phyloP scores from a whole-genome alignment of 2,797 vertebrate genomes.

The Setipinna tenuifilis region DNA sequence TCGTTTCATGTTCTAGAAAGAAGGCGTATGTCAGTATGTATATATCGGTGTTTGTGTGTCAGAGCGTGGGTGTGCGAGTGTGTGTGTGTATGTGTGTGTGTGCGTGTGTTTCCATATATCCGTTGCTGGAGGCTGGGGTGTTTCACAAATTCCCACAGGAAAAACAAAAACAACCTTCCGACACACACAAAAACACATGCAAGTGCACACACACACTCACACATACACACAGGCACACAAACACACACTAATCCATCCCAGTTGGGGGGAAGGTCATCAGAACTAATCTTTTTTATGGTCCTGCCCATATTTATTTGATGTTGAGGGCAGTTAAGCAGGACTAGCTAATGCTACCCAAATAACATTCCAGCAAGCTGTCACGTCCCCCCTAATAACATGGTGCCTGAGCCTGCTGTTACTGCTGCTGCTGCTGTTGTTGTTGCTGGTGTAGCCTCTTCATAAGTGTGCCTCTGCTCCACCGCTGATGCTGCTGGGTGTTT shows the following conservation, averaged over 20 bases:
- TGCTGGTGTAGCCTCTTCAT: no score
- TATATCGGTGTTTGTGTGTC: background rate
- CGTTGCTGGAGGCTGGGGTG: background rate
- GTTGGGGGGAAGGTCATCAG: conserved; percentile 29
- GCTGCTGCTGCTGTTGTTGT: background rate
- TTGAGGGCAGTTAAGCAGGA: conserved; percentile 42
- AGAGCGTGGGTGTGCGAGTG: conserved; percentile 10
- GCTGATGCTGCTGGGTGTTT: conserved; percentile 16
- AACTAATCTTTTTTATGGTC: conserved; percentile 41
- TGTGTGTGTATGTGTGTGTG: background rate
- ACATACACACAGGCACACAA: conserved; percentile 10
- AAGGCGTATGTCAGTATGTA: conserved; percentile 1
- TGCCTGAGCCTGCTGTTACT: background rate
- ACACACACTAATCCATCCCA: conserved; percentile 35
- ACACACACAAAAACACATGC: background rate
- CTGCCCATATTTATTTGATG: conserved; percentile 51
- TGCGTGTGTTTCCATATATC: background rate
- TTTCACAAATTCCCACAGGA: background rate
- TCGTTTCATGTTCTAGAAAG: conserved; percentile 10
- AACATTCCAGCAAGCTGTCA: conserved; percentile 51
- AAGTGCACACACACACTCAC: background rate
- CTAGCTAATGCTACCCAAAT: conserved; percentile 44
- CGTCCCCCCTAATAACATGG: conserved; percentile 27
- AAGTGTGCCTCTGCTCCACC: background rate
- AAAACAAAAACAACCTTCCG: background rate